Conservation (phyloP, 1,140 invertebrate genomes). For the Glomeris maerens region DNA sequence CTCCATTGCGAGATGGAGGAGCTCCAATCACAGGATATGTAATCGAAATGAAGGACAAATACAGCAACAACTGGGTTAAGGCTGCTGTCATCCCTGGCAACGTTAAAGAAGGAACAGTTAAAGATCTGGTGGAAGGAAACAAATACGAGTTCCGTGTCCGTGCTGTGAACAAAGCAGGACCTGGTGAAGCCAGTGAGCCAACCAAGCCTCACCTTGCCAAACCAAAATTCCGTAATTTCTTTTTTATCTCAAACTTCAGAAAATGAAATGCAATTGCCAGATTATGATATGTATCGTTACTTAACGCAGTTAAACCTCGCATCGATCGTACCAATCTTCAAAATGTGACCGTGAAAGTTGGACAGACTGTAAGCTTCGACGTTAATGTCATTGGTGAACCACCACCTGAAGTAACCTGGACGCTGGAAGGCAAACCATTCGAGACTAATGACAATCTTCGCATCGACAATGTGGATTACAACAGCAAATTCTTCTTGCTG, state of each 20-base stretch:
- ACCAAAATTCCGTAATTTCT: constrained; percentile 65
- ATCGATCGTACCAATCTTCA: constrained; percentile 85
- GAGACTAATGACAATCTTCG: constrained; percentile 49
- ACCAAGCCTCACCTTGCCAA: constrained; percentile 92
- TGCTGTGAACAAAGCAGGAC: constrained; percentile 91
- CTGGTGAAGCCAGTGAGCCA: constrained; percentile 84
- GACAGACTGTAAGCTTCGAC: constrained; percentile 75
- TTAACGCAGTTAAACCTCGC: constrained; percentile 64
- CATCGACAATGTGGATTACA: constrained; percentile 75
- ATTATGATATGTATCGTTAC: constrained; percentile 14
- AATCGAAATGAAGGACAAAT: constrained; percentile 71
- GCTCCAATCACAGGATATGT: constrained; percentile 89
- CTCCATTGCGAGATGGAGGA: constrained; percentile 85
- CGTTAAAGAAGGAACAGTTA: constrained; percentile 63
- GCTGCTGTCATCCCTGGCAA: constrained; percentile 63
- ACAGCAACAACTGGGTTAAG: constrained; percentile 45
- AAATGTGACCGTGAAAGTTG: constrained; percentile 69
- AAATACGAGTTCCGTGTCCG: constrained; percentile 88
- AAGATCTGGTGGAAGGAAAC: constrained; percentile 80
- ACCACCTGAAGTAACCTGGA: constrained; percentile 80
- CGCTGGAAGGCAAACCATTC: constrained; percentile 58
- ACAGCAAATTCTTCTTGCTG: constrained; percentile 74
- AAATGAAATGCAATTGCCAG: neutral
- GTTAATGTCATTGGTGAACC: constrained; percentile 89
- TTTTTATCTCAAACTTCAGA: constrained; percentile 1